Evolutionary conservation across 2,888 invertebrate genomes (phyloP).

Genomic region (Noctuana brunneofusca): DNA sequence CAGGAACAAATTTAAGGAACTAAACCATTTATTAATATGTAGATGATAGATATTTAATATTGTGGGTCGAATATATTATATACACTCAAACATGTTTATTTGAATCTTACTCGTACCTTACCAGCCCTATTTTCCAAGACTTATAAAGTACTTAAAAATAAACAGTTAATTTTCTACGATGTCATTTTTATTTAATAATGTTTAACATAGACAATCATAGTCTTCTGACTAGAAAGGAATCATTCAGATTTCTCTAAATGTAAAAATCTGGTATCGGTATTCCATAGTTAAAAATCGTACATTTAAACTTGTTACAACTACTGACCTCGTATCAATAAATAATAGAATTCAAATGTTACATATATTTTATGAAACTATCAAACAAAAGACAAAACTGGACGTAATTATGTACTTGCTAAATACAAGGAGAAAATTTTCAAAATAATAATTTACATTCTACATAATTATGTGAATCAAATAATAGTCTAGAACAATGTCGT

Average conservation of each 20-base stretch:
- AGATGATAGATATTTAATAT: slow-evolving; percentile 12
- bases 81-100: slow-evolving; percentile 11
- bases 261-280: slow-evolving; percentile 61
- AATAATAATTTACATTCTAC: slow-evolving; percentile 76
- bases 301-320: slow-evolving; percentile 65
- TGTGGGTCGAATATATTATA: slow-evolving; percentile 6
- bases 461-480: slow-evolving; percentile 60
- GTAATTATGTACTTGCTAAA: slow-evolving; percentile 75
- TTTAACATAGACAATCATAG: slow-evolving; percentile 74
- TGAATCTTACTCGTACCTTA: slow-evolving; percentile 31
- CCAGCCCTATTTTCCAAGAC: slow-evolving; percentile 42
- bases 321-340: slow-evolving; percentile 80
- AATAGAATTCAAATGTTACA: slow-evolving; percentile 71
- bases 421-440: slow-evolving; percentile 64
- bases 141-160: slow-evolving; percentile 48
- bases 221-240: slow-evolving; percentile 78
- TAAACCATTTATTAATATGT: slow-evolving; percentile 14
- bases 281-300: slow-evolving; percentile 55
- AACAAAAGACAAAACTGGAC: slow-evolving; percentile 72
- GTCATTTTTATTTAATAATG: slow-evolving; percentile 38
- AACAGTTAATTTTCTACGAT: slow-evolving; percentile 38
- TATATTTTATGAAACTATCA: slow-evolving; percentile 61
- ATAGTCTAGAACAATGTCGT: slow-evolving; percentile 70
- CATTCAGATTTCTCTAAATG: slow-evolving; percentile 64
- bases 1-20: slow-evolving; percentile 22